A percentile compares a stretch with the other conserved stretches of the same genome.
These are phyloP conservation scores for Liparis tanakae DNA, from an alignment of 2,797 vertebrate genomes.

Conservation along the genomic window DNA sequence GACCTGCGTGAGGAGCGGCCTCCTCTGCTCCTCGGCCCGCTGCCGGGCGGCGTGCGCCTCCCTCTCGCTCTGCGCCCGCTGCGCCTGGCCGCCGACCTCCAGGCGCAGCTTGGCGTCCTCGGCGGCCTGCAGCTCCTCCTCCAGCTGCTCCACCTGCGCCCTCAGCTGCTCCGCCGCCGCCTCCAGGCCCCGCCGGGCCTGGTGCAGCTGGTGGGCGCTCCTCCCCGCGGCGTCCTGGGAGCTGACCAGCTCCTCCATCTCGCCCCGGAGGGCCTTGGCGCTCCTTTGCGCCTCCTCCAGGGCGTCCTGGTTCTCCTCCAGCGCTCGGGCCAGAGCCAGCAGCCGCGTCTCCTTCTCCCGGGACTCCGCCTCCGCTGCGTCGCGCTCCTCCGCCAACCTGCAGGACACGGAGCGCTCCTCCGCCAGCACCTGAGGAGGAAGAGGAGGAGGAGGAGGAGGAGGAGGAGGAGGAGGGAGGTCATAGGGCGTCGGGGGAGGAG, in stretches of 20 bases:
- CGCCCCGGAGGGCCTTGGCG: conserved; percentile 88
- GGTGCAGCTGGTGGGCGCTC: conserved; percentile 95
- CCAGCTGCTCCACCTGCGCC: conserved; percentile 93
- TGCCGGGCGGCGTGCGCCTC: conserved; percentile 92
- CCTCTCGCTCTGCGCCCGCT: conserved; percentile 92
- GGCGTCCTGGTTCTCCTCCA: conserved; percentile 89
- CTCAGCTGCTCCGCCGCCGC: conserved; percentile 95
- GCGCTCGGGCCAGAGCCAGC: conserved; percentile 87
- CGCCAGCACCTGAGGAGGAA: no score
- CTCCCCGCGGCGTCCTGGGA: conserved; percentile 98
- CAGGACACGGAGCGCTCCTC: conserved; percentile 94
- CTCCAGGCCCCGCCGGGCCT: conserved; percentile 92
- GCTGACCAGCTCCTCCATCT: conserved; percentile 98
- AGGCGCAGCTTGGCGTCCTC: conserved; percentile 95
- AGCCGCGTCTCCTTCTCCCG: conserved; percentile 95
- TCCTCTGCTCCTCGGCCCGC: conserved; percentile 93
- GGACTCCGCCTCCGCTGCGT: conserved; percentile 92
- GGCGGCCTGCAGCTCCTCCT: conserved; percentile 95
- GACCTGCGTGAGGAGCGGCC: conserved; percentile 93
- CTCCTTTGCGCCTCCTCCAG: conserved; percentile 92
- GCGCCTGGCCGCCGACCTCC: conserved; percentile 95
- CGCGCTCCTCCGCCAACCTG: conserved; percentile 93
- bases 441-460: conserved; percentile 43
- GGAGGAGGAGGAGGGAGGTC: no score
- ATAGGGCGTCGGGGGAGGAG: no score